Evolutionary conservation across 2,113 vertebrate species (phyloP).

Genomic region (Spea multiplicata): DNA sequence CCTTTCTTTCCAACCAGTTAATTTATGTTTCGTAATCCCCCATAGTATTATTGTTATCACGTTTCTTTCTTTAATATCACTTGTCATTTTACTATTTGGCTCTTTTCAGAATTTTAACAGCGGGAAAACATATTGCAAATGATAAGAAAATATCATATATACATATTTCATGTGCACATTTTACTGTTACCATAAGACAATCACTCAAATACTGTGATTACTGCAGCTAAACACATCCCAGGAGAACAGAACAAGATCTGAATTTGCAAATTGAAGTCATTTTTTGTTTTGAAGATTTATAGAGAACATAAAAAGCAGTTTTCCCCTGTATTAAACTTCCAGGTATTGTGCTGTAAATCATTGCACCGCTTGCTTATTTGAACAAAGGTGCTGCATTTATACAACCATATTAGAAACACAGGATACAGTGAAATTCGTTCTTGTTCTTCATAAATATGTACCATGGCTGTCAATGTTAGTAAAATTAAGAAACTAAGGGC

Average conservation of each 20-base stretch:
- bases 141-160: slow-evolving; percentile 38
- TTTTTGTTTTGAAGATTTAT: slow-evolving; percentile 42
- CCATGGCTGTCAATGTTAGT: not conserved
- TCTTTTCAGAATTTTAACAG: slow-evolving; percentile 23
- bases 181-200: slow-evolving; percentile 34
- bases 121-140: slow-evolving; percentile 37
- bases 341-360: slow-evolving; percentile 45
- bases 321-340: slow-evolving; percentile 39
- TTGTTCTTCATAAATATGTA: slow-evolving; percentile 33
- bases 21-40: not conserved
- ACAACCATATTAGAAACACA: slow-evolving; percentile 35
- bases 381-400: slow-evolving; percentile 34
- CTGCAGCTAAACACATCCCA: slow-evolving; percentile 38
- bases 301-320: slow-evolving; percentile 43
- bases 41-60: slow-evolving; percentile 19
- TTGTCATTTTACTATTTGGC: slow-evolving; percentile 13
- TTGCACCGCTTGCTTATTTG: slow-evolving; percentile 12
- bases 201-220: slow-evolving; percentile 44
- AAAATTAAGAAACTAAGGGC: too few relatives aligned
- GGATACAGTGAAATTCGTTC: slow-evolving; percentile 24
- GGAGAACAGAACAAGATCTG: slow-evolving; percentile 22
- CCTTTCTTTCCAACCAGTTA: not conserved
- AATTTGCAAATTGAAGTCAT: slow-evolving; percentile 45
- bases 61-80: slow-evolving; percentile 35
- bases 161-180: slow-evolving; percentile 41